Conservation (phyloP, 2,888 invertebrate genomes). For the Cordilura impudica region DNA sequence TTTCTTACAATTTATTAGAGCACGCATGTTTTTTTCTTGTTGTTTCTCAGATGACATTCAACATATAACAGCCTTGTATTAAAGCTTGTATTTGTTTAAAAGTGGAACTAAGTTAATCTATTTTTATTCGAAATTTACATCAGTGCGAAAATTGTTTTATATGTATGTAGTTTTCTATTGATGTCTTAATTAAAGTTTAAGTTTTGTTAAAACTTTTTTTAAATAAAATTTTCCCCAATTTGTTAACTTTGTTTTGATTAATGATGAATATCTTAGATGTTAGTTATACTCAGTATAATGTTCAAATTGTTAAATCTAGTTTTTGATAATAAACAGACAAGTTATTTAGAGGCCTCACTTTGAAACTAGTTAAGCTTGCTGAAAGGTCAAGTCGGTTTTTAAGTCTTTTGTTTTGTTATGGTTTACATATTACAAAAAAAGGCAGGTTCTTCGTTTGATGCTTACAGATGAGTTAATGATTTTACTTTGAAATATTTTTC, state of each 20-base stretch:
- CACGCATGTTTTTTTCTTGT: constrained; percentile 66
- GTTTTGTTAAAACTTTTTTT: neutral
- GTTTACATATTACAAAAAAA: neutral
- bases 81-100: constrained; percentile 53
- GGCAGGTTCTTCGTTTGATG: neutral
- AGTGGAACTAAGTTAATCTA: constrained; percentile 31
- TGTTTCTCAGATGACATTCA: neutral
- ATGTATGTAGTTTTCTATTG: neutral
- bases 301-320: neutral
- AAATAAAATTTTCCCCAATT: neutral
- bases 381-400: constrained; percentile 21
- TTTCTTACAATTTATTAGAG: constrained; percentile 72
- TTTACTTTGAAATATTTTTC: too few species aligned
- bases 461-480: too few species aligned
- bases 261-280: neutral
- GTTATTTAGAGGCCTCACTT: neutral
- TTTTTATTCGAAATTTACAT: neutral
- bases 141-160: neutral
- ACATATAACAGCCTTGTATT: constrained; percentile 64
- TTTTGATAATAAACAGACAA: neutral
- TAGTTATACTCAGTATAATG: too few species aligned
- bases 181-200: neutral
- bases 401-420: constrained; percentile 2
- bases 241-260: neutral
- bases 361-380: neutral